Evolutionary conservation across 1,140 invertebrate genomes (phyloP).

Genomic region (Heliothis virescens): DNA sequence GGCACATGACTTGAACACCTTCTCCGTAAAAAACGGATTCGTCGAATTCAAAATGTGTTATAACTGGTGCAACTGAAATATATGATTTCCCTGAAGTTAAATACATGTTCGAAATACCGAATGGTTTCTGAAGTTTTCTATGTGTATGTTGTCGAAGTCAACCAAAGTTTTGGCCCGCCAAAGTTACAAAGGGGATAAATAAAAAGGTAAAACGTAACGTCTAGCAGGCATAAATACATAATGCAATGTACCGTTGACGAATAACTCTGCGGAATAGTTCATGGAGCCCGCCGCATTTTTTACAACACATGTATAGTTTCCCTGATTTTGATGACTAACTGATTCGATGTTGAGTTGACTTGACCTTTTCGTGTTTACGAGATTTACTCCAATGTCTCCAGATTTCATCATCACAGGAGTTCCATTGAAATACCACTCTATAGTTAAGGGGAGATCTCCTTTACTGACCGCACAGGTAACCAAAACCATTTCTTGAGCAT

Average conservation of each 20-base stretch:
- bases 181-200: conserved; percentile 73
- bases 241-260: conserved; percentile 88
- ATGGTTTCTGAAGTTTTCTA: neutral
- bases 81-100: conserved; percentile 36
- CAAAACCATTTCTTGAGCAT: conserved; percentile 87
- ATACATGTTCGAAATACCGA: neutral
- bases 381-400: conserved; percentile 87
- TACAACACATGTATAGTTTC: conserved; percentile 91
- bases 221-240: conserved; percentile 58
- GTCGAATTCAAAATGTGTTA: conserved; percentile 83
- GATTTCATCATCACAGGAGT: conserved; percentile 79
- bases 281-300: conserved; percentile 88
- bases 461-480: conserved; percentile 87
- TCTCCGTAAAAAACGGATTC: conserved; percentile 88
- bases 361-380: conserved; percentile 88
- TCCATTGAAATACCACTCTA: conserved; percentile 88
- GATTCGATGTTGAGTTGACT: conserved; percentile 90
- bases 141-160: neutral
- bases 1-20: conserved; percentile 89
- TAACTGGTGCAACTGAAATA: conserved; percentile 83
- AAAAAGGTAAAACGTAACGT: conserved; percentile 61
- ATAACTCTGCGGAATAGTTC: conserved; percentile 88
- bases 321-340: conserved; percentile 89
- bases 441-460: conserved; percentile 89
- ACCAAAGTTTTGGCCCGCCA: conserved; percentile 75